phyloP scores from a whole-genome alignment of 2,797 vertebrate genomes.

The Xenentodon cancila region DNA sequence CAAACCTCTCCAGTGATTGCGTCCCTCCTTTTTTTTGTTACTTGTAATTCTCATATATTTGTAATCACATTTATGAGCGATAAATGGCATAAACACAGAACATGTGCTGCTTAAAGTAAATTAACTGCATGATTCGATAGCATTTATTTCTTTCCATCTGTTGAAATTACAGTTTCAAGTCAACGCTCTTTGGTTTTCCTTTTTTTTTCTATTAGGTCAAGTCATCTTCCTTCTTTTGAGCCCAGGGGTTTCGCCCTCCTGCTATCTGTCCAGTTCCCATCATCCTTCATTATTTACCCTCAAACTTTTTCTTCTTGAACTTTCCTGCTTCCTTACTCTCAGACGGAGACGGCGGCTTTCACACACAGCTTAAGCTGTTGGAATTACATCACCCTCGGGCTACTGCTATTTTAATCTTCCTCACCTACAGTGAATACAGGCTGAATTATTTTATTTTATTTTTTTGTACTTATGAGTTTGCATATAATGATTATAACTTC shows the following conservation, averaged over 20 bases:
- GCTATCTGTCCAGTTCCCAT: background rate
- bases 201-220: conserved; percentile 15
- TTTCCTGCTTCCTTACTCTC: background rate
- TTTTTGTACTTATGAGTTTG: background rate
- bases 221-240: conserved; percentile 17
- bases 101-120: too few relatives aligned
- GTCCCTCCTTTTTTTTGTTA: too few relatives aligned
- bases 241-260: conserved; percentile 1
- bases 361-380: background rate
- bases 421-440: background rate
- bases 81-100: too few relatives aligned
- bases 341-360: conserved; percentile 10
- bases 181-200: conserved; percentile 6
- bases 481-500: conserved; percentile 11
- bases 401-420: conserved; percentile 12
- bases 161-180: conserved; percentile 6
- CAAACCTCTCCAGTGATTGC: too few relatives aligned
- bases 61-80: too few relatives aligned
- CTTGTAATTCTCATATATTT: too few relatives aligned
- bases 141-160: background rate
- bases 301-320: conserved; percentile 11
- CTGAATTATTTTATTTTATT: conserved; percentile 11
- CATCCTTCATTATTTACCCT: background rate
- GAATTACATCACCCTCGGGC: background rate
- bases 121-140: background rate